A percentile compares a stretch with the other conserved stretches of the same genome.
Conservation (phyloP, 2,797 vertebrate genomes). For the Morus bassanus region DNA sequence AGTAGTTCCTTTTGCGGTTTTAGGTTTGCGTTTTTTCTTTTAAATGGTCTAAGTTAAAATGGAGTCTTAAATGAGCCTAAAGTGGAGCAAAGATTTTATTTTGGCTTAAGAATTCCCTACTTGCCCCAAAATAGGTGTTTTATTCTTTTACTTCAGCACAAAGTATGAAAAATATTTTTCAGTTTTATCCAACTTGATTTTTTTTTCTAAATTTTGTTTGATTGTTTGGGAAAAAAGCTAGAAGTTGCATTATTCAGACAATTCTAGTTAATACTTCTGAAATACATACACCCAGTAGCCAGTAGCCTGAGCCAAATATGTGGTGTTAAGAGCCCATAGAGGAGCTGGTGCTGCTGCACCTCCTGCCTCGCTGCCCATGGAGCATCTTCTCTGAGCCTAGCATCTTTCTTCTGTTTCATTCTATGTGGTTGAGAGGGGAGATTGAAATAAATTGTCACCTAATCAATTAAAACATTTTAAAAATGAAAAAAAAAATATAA, state of each 20-base stretch:
- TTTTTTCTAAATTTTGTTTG: neutral
- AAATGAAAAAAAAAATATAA: neutral
- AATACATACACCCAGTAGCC: rapidly evolving
- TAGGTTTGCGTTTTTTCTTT: neutral
- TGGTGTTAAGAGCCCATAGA: neutral
- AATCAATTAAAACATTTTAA: neutral
- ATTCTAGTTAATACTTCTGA: neutral
- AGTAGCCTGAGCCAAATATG: neutral
- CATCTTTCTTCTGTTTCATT: neutral
- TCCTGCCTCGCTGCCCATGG: neutral
- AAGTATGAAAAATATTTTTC: neutral
- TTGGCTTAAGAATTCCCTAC: neutral
- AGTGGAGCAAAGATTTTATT: neutral
- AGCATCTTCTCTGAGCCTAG: neutral
- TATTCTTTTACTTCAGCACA: neutral
- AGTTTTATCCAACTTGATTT: neutral
- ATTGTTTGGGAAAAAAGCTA: neutral
- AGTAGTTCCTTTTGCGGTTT: neutral
- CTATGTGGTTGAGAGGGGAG: neutral
- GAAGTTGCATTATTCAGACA: neutral
- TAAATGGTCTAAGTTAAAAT: neutral
- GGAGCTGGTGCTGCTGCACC: neutral
- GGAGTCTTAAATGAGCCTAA: neutral
- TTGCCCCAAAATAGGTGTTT: neutral
- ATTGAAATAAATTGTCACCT: neutral